Conservation (phyloP, 2,888 invertebrate genomes). For the Xylocampa areola region DNA sequence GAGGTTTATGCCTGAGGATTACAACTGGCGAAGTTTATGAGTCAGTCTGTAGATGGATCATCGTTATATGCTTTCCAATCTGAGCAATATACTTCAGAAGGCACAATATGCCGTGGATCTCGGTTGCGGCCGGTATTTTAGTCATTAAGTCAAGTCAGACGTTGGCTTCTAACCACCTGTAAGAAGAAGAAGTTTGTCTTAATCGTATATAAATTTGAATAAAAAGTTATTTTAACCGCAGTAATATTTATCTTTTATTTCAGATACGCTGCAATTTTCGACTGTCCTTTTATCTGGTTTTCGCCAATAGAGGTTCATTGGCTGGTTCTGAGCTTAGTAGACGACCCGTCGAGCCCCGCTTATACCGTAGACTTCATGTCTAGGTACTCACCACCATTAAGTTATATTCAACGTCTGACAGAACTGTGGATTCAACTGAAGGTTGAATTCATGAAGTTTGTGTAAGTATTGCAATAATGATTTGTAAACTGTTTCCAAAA, state of each 20-base stretch:
- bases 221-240: no score
- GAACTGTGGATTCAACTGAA: slow-evolving; percentile 60
- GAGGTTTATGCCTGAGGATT: no score
- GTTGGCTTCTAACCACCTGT: no score
- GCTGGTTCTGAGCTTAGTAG: slow-evolving; percentile 67
- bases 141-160: no score
- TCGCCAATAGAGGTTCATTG: slow-evolving; percentile 71
- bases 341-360: slow-evolving; percentile 71
- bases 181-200: no score
- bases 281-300: slow-evolving; percentile 70
- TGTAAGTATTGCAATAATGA: slow-evolving; percentile 48
- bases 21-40: no score
- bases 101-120: no score
- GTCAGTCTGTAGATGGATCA: no score
- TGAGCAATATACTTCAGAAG: no score
- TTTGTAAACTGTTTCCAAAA: neutral
- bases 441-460: slow-evolving; percentile 21
- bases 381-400: slow-evolving; percentile 63
- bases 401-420: slow-evolving; percentile 66
- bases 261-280: slow-evolving; percentile 68
- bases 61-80: no score
- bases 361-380: slow-evolving; percentile 64
- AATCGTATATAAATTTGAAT: no score
- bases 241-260: slow-evolving; percentile 30
- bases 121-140: no score